phyloP scores from a whole-genome alignment of 1,140 invertebrate species.

The Saccostrea glomerata region DNA sequence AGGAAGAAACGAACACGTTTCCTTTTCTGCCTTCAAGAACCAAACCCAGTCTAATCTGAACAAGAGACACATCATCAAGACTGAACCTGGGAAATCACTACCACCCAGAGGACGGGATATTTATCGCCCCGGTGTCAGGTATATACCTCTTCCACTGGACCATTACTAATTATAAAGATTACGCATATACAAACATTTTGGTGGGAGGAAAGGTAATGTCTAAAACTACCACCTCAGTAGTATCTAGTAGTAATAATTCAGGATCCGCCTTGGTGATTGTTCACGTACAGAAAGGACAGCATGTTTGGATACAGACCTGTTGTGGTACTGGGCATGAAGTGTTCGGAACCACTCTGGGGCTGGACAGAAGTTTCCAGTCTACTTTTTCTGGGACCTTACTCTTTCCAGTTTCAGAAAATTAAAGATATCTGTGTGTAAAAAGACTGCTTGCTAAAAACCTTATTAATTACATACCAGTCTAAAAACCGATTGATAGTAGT shows the following conservation, averaged over 20 bases:
- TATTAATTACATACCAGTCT: too few relatives aligned
- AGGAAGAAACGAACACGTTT: not conserved
- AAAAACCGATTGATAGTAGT: too few relatives aligned
- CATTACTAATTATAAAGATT: not conserved
- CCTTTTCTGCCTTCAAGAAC: not conserved
- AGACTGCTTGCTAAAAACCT: too few relatives aligned
- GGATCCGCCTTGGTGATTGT: not conserved
- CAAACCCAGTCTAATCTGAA: not conserved
- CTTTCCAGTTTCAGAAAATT: not conserved
- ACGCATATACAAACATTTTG: not conserved
- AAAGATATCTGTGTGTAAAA: too few relatives aligned
- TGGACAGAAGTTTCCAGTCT: not conserved
- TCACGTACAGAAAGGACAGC: not conserved
- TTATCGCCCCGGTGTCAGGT: not conserved
- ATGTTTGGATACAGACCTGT: not conserved
- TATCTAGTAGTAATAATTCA: not conserved
- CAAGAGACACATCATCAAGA: not conserved
- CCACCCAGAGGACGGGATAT: constrained; percentile 4
- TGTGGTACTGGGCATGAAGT: not conserved
- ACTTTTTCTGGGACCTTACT: not conserved
- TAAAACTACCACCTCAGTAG: not conserved
- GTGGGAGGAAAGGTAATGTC: not conserved
- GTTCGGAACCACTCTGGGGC: not conserved
- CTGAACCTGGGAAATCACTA: not conserved
- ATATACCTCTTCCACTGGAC: constrained; percentile 22